Base-by-base conservation (phyloP, 1,140 invertebrate species). In the Drosophila leontia region DNA sequence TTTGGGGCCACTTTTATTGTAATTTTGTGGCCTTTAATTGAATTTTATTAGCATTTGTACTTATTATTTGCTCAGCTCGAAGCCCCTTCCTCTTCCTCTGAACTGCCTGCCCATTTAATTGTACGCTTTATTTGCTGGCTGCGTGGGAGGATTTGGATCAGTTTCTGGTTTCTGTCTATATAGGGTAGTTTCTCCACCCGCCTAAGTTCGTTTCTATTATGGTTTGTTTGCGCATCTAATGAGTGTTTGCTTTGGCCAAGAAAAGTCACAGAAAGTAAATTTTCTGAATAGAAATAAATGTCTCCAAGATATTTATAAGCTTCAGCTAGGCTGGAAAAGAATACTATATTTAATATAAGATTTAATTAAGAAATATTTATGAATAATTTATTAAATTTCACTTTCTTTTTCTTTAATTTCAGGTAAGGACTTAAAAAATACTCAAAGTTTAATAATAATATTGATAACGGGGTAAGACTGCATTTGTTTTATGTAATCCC, bases 41-140 rank as follows among this genome's bases (percentile, higher is more conserved):
- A 91, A 91, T 91, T 91, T 91, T 91, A 91, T 91, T 91, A 87
- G 86, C 86, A 87, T 87, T 91, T 83, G 72, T 87, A 90, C 84
- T 87, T 87, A 87, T 81, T 87, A 90, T 87, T 87, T 87, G 85
- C 55, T 64, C 32, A 42, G 55, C 63, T 55, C 12, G 37, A 29
- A 12, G 4, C 15, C 44, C 26, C 35, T 26, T 48, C 23, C 17
- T 17, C 15, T 17, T 50, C 7, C 13, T 37, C 1, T 12, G 35
- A 37, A 37, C 11, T 13, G 35, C 35, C 12, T 19, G 47, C 34
- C 59, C 71, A 84, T 84, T 87, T 88, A 90, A 84, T 87, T 77
- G 84, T 68, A 84, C 76, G 77, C 51, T 80, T 84, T 90, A 88
- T 90, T 84, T 78, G 68, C 65, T 53, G 47, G 17, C 23, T 59